Evolutionary conservation across 1,140 invertebrate genomes (phyloP).

Genomic region (Lordiphosa stackelbergi): DNA sequence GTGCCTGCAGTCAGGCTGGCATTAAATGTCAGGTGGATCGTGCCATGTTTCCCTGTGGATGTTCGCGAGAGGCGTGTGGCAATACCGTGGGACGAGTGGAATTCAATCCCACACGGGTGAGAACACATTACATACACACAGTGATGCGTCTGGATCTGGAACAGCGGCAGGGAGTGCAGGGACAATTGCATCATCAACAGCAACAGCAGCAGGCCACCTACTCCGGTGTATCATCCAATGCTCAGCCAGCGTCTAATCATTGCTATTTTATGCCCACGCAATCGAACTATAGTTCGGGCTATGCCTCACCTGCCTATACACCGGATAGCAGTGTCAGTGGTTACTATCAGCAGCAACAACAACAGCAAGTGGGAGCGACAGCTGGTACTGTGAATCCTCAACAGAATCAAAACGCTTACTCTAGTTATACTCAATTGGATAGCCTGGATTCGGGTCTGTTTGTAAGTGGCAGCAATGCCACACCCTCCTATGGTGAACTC

Average conservation of each 20-base stretch:
- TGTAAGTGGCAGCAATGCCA: conserved; percentile 46
- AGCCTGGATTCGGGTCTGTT: conserved; percentile 60
- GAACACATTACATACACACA: conserved; percentile 98
- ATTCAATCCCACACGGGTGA: conserved; percentile 95
- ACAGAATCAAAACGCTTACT: conserved; percentile 24
- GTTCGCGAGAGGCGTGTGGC: conserved; percentile 94
- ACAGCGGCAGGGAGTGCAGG: conserved; percentile 82
- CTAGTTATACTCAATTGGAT: conserved; percentile 55
- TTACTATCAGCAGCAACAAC: conserved; percentile 50
- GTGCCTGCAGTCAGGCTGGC: conserved; percentile 94
- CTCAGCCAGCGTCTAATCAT: conserved; percentile 27
- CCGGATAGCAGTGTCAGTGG: conserved; percentile 55
- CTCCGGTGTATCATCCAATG: conserved; percentile 6
- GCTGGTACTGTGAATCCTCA: conserved; percentile 16
- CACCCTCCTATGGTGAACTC: conserved; percentile 69
- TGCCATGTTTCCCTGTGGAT: conserved; percentile 97
- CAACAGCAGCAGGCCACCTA: conserved; percentile 28
- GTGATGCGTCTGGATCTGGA: conserved; percentile 96
- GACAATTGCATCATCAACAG: conserved; percentile 16
- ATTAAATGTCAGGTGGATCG: conserved; percentile 98
- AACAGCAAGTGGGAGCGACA: conserved; percentile 8
- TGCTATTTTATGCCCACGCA: conserved; percentile 69
- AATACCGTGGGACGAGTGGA: conserved; percentile 96
- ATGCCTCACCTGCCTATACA: conserved; percentile 70
- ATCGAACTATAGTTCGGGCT: conserved; percentile 74